Base-by-base conservation (phyloP, 2,888 invertebrate genomes). In the Synanthedon myopaeformis region DNA sequence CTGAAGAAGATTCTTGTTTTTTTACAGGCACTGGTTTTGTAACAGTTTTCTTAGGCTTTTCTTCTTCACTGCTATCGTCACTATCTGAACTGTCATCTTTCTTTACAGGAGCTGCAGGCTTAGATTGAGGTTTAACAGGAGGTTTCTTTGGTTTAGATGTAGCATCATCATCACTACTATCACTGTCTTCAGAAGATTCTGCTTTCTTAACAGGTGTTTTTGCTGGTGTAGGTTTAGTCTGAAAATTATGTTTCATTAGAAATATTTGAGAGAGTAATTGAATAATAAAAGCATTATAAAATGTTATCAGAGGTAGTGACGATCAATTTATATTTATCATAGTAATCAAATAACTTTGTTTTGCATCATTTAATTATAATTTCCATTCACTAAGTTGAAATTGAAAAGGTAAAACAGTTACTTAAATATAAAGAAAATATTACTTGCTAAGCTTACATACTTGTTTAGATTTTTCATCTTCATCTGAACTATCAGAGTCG, bases 271-370 rank as follows among this genome's bases (percentile, higher is more conserved):
- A 52, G 51, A 57, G 58, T 54, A 51, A 61, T 63, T 11, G 52
- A 56, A 66, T 67, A 49, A 45, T 62, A 58, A 3, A 55, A 51
- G 49, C 23, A 1, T 54, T 42, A 42, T 28, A 35, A 35, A 52
- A 14, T 51, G 3, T 3, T 53, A 56, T 73, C 74, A 84, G 83
- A 82, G 84, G 84, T 83, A 84, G 83, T 83, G 83, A 83, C 83
- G 81, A 83, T 51, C 51, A 19, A 53, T 55, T 63, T 61, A 52
- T 67, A 61, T 64, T 45, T 69, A 76, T 77, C 76, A 79, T 55
- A 59, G 55, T 41, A 23, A 51, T 57, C 72, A 76, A 79, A 70
- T 66, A 51, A 49, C n/a, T 41, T 52, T 35, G 59, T 57, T 59
- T 74, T 53, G 65, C 79, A 79, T 79, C 79, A 81, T 76, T 57